Base-by-base conservation (phyloP, 2,113 vertebrate species). In the Columba livia region DNA sequence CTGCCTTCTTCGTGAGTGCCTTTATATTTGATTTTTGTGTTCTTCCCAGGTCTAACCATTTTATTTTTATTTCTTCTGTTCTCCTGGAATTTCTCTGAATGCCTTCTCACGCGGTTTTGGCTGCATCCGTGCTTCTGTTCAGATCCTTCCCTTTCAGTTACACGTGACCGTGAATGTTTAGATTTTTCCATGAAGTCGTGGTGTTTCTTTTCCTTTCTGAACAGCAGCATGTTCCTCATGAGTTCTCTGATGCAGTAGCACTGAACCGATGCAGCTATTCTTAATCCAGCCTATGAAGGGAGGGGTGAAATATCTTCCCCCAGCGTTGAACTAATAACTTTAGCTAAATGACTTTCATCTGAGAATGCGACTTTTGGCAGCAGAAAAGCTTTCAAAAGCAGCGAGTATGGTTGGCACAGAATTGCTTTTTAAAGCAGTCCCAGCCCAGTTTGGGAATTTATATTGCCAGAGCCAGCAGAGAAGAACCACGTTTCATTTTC, bases 1-100 rank as follows among this genome's bases (percentile, higher is more conserved):
- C 97, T 95, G 94, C 19, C 71, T 98, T 92, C 90, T 98, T 89
- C 92, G 23, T 50, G 54, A 97, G 97, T 98, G 97, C 97, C 97
- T 97, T 97, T 66, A 34, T 84, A 16, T 94, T 95, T 90, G 93
- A 95, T 96, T 97, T 92, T 10, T 5, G 5, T 91, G 85, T 96
- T 81, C 90, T 73, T 95, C 93, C 95, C 91, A 66, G 75, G 23
- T 98, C 95, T 98, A 97, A 98, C 96, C 10, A 1, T 64, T 96
- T 90, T 17, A 2, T 96, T 98, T 95, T 95, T 78, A 83, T 96
- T 96, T 95, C 71, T 95, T 97, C 74, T 56, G 79, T 97, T 96
- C 80, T 84, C 77, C 82, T 83, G 92, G 96, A 95, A 78, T 94
- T 93, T 85, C 87, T 91, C 95, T 88, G 95, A 97, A 94, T 97